Evolutionary conservation across 1,140 invertebrate genomes (phyloP), one percentile per base, ranked within the genome.

Genomic region (Hypothenemus hampei): DNA sequence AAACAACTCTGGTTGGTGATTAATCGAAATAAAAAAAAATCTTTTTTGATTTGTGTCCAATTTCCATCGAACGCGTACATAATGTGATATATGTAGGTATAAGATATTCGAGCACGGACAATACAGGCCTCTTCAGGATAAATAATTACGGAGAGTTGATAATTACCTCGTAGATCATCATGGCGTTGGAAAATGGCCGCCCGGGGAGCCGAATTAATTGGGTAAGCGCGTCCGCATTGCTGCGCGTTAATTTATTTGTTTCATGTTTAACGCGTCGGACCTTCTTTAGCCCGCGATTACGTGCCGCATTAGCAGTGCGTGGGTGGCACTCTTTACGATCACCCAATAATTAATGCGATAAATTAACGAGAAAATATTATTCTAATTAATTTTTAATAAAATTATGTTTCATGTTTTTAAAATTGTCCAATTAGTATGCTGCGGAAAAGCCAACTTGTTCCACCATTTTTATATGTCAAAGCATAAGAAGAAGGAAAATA

Each of bases 101-200:
- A 39, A 18, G 8, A 49, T 22, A 49, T 24, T 36, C 47, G 22
- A 49, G 13, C n/a, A 16, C 13, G 33, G 47, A 37, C 47, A 4
- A 49, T 49, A 49, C n/a, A n/a, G n/a, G 39, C 40, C 39, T 44
- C 50, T 53, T 41, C 50, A n/a, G n/a, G n/a, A 44, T 53, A 53
- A 53, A 44, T 44, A 53, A 53, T 53, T 41, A 51, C 39, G 4
- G 24, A 33, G 40, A 22, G 24, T 35, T 41, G 26, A 53, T 53
- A 53, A 53, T 53, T 53, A 53, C 50, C 40, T 53, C 50, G 50
- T 53, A 53, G 47, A 49, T 49, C 50, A 53, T 53, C 41, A 53
- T 53, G 50, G 40, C 50, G 40, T 18, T 36, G 26, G 39, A 53
- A 53, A 53, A 53, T 53, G 50, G 23, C 23, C 39, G 50, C 50